phyloP scores from a whole-genome alignment of 2,113 vertebrate genomes.

The Cottus gobio region DNA sequence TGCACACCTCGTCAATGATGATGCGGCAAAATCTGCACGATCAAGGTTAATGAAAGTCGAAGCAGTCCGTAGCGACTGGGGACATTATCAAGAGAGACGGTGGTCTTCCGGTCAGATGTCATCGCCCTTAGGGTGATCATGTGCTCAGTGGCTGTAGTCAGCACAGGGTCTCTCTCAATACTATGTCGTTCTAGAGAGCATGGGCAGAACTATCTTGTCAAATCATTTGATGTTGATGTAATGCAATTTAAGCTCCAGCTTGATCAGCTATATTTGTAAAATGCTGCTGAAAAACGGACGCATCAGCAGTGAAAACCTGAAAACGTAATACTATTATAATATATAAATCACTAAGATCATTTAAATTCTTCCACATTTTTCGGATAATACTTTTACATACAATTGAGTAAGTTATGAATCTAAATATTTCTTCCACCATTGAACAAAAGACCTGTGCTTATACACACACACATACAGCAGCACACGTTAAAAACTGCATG shows the following conservation, averaged over 20 bases:
- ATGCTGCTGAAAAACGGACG: no score
- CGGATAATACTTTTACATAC: no score
- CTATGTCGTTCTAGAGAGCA: no score
- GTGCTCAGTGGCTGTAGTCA: constrained; percentile 16
- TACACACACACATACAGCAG: not conserved
- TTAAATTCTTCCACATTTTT: no score
- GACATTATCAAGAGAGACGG: constrained; percentile 34
- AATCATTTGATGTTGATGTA: no score
- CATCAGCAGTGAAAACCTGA: no score
- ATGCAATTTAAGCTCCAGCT: no score
- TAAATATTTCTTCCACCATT: not conserved
- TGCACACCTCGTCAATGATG: constrained; percentile 47
- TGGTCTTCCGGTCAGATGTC: constrained; percentile 26
- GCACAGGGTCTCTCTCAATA: not conserved
- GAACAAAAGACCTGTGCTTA: not conserved
- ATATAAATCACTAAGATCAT: no score
- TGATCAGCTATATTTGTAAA: no score
- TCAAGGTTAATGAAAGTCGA: constrained; percentile 72
- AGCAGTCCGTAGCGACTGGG: constrained; percentile 11
- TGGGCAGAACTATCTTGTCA: no score
- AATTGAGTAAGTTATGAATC: not conserved
- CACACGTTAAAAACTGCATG: not conserved
- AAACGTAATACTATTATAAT: no score
- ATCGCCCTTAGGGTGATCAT: constrained; percentile 10
- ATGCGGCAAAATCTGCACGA: constrained; percentile 42